Conservation (phyloP, 2,888 invertebrate species). For the Nephrotoma flavescens region DNA sequence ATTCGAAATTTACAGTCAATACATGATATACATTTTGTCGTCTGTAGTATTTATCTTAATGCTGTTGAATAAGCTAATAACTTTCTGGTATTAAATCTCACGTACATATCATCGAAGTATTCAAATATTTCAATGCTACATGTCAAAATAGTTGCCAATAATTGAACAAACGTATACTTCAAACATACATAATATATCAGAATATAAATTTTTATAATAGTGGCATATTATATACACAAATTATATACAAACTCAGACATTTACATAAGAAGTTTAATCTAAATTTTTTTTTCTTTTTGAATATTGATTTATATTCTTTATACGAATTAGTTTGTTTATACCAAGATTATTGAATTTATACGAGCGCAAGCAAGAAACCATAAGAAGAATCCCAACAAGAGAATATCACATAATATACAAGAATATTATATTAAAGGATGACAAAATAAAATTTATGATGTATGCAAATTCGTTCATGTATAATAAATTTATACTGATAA, state of each 20-base stretch:
- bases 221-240: not conserved
- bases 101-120: not conserved
- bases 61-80: not conserved
- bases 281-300: not conserved
- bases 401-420: not conserved
- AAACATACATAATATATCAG: not conserved
- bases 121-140: not conserved
- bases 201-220: not conserved
- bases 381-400: not conserved
- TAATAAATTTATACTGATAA: conserved; percentile 1
- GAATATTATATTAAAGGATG: not conserved
- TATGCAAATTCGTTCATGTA: not conserved
- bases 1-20: too few relatives aligned
- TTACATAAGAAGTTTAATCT: not conserved
- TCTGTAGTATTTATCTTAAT: too few relatives aligned
- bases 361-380: not conserved
- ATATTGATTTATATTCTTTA: not conserved
- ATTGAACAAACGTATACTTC: not conserved
- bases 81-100: not conserved
- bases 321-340: not conserved
- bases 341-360: not conserved
- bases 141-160: not conserved
- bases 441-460: not conserved
- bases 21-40: not conserved
- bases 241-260: too few relatives aligned